Evolutionary conservation across 2,113 vertebrate genomes (phyloP).

Genomic region (Eulemur macaco): DNA sequence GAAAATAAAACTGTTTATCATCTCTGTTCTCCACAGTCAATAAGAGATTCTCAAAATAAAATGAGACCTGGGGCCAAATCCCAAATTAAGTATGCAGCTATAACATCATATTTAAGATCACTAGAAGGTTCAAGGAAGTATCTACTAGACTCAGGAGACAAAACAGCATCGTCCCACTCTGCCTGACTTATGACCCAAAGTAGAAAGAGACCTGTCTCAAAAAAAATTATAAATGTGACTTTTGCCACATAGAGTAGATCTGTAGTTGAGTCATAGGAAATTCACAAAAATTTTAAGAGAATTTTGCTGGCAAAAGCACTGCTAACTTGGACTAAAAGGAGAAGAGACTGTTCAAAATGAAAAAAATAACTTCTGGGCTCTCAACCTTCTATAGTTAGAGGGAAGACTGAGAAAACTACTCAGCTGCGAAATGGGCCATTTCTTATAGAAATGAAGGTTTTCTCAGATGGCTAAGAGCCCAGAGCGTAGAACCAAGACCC

Average conservation of each 20-base stretch:
- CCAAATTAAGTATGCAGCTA: not conserved
- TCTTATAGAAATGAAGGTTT: not conserved
- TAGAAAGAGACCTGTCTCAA: not conserved
- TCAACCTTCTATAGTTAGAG: not conserved
- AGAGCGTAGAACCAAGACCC: not conserved
- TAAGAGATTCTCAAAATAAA: not conserved
- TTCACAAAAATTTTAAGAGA: not conserved
- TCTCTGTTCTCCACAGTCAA: not conserved
- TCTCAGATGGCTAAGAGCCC: not conserved
- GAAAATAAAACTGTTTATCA: constrained; percentile 34
- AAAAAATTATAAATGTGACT: not conserved
- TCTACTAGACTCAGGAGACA: not conserved
- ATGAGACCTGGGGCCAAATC: not conserved
- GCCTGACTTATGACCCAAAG: not conserved
- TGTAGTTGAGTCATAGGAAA: not conserved
- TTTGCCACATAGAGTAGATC: not conserved
- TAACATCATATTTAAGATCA: not conserved
- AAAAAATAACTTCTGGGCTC: not conserved
- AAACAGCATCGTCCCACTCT: not conserved
- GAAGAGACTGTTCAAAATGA: not conserved
- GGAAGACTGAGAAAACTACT: not conserved
- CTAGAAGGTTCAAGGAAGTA: not conserved
- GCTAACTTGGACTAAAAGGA: not conserved
- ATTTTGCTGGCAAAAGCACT: not conserved
- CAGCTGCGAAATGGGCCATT: not conserved